Base-by-base conservation (phyloP, 2,113 vertebrate species). In the Atractosteus spatula region DNA sequence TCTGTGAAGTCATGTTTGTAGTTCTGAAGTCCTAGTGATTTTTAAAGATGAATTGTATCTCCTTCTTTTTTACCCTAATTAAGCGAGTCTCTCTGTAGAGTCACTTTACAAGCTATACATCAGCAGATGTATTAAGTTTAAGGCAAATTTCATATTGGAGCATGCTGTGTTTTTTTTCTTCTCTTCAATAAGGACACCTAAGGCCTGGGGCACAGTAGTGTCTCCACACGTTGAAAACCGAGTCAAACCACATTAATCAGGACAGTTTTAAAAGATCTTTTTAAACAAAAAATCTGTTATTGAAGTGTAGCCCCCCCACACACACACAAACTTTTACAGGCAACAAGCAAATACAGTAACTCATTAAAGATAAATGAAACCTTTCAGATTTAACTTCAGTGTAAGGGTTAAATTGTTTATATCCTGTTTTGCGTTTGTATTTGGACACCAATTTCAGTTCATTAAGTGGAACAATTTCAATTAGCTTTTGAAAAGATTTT, bases 211-310 rank as follows among this genome's bases (percentile, higher is more conserved):
- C 81, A 77, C 79, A 78, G 72, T 87, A 84, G 87, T 84, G 88
- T 87, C 89, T 91, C 81, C 82, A 89, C 88, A 88, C 42, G 84
- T 82, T 84, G 80, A 81, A 89, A 88, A 90, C 81, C 86, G 80
- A 87, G 87, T 91, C 90, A 88, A 88, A 86, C 84, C 69, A 83
- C 88, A 90, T 90, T 89, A 89, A 84, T 89, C 87, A 86, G 80
- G 79, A 78, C 78, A 47, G 45, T 68, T 76, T 72, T 65, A 65
- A 66, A 73, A 73, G 4, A 13, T 64, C 61, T 59, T 73, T n/a
- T 54, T 54, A 51, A 43, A 42, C 61, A 56, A 67, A 73, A 73
- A 67, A 59, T 54, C 72, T 74, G 55, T 62, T 68, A 68, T 45
- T 51, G 57, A 68, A 16, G 55, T 74, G 41, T 54, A 62, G 61